Percentiles rank a stretch among this genome's conserved stretches.
Conservation (phyloP, 2,113 vertebrate species). For the Pomatostomus ruficeps region DNA sequence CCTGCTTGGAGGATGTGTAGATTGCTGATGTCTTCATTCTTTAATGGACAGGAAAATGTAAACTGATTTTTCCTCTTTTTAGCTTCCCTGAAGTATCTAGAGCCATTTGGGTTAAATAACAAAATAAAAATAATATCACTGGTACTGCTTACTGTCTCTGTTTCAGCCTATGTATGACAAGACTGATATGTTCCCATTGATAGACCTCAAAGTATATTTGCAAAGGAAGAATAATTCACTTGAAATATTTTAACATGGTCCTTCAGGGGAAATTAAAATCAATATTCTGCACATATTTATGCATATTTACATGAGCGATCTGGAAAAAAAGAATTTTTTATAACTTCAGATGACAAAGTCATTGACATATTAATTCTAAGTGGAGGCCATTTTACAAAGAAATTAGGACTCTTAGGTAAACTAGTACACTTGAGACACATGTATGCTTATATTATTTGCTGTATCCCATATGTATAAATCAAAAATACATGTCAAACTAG, state of each 20-base stretch:
- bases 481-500: not conserved
- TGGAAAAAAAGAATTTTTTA: not conserved
- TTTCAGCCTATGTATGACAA: not conserved
- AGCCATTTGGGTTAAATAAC: not conserved
- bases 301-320: not conserved
- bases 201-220: not conserved
- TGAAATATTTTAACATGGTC: not conserved
- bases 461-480: not conserved
- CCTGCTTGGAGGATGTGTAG: not conserved
- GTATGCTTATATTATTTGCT: not conserved
- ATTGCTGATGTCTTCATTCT: not conserved
- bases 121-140: not conserved
- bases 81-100: not conserved
- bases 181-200: not conserved
- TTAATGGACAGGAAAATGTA: slow-evolving; percentile 31
- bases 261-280: not conserved
- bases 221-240: not conserved
- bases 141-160: not conserved
- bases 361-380: not conserved
- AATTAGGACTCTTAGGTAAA: not conserved
- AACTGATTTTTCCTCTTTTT: not conserved
- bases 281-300: not conserved
- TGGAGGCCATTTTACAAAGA: not conserved
- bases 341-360: not conserved
- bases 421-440: not conserved